Evolutionary conservation across 1,140 invertebrate species (phyloP), one percentile per base, ranked within the genome.

Genomic region (Apocrypta bakeri): DNA sequence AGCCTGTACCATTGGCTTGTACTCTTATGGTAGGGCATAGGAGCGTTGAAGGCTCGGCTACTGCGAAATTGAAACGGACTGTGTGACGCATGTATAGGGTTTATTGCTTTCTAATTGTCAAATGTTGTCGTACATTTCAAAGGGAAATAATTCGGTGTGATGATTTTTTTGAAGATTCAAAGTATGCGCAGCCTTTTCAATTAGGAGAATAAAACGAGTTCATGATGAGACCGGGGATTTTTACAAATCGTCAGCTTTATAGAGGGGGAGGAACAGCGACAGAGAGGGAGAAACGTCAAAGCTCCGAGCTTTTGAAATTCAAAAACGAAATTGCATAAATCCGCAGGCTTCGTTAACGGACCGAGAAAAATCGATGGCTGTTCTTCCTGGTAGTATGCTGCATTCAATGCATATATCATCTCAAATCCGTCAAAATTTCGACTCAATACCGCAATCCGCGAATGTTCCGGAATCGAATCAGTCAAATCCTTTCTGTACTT

Each of bases 11-110:
- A 79, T 76, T 33, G 42, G 11, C 37, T 82, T 61, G 33, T 76
- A 82, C 80, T 82, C 80, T 76, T 76, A 82, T 82, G 73, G 76
- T 71, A 71, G 64, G 17, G 40, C 40, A n/a, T 12, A 31, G 25
- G 1, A 25, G 66, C 14, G 17, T 48, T 72, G 33, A 2, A 2
- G 33, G 33, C 33, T 2, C 29, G 78, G 63, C 21, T 63, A 8
- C 27, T 61, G 14, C n/a, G 24, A 66, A 81, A 81, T 81, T 75
- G 79, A 81, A 75, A 74, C 68, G 37, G 61, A 0, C 24, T 48
- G 63, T 48, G 40, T 2, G 33, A 2, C 33, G 33, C 9, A 2
- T 37, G 33, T 37, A 9, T 9, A 37, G 33, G 64, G 27, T 37
- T 33, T 82, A 69, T 48, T 76, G 64, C 64, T 25, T 48, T 37